Base-by-base conservation (phyloP, 2,797 vertebrate genomes). In the Synaphobranchus kaupii region DNA sequence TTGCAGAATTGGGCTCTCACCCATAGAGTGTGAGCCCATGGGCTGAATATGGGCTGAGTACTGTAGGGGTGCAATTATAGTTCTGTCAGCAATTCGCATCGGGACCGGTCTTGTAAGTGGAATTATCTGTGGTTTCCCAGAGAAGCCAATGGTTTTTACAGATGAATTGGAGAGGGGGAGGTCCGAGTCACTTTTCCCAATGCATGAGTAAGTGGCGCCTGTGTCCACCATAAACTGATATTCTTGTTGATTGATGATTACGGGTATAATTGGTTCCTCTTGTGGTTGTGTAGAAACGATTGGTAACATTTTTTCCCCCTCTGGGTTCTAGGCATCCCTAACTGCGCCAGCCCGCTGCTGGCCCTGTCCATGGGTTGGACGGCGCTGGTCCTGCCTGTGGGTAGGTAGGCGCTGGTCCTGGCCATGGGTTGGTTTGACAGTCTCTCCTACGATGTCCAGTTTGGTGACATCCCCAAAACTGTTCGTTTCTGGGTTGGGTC, bases 111-210 rank as follows among this genome's bases (percentile, higher is more conserved):
- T n/a, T n/a, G n/a, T n/a, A n/a, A n/a, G n/a, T n/a, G n/a, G n/a
- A n/a, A n/a, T n/a, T n/a, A n/a, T n/a, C 17, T 9, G 83, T 66
- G 0, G 52, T 52, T 31, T 85, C 68, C 87, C 68, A 63, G 87
- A 87, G 87, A 85, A 85, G 7, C 44, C 76, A 5, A 85, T 0
- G 1, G 58, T 85, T 9, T 85, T 88, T 0, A 88, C 8, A 22
- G 54, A 85, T 34, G 83, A 6, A 68, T 10, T 28, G n/a, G 22
- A 68, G 25, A 88, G 56, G 56, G 84, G 87, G 73, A 88, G 73
- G 12, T 85, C 58, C n/a, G n/a, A n/a, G n/a, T n/a, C n/a, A n/a
- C n/a, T n/a, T n/a, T n/a, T n/a, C n/a, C n/a, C n/a, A n/a, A n/a
- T n/a, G n/a, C n/a, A n/a, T n/a, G n/a, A n/a, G n/a, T n/a, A n/a